phyloP scores from a whole-genome alignment of 2,888 invertebrate genomes.

The Noctua janthe region DNA sequence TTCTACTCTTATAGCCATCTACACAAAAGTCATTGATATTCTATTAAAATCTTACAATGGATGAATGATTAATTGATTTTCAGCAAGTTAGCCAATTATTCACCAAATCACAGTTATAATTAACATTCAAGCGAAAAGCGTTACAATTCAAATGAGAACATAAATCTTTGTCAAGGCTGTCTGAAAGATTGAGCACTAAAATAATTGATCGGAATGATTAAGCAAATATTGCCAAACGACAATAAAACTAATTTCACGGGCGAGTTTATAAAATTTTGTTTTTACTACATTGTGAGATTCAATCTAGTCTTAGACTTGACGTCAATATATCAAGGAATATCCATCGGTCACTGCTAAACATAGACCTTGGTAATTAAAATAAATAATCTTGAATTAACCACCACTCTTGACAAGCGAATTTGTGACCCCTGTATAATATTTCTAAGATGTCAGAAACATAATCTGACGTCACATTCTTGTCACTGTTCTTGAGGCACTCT shows the following conservation, averaged over 20 bases:
- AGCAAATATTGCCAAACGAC: conserved; percentile 27
- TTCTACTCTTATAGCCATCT: not conserved
- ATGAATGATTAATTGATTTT: not conserved
- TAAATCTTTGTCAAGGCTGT: conserved; percentile 28
- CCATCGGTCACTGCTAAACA: not conserved
- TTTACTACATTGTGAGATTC: not conserved
- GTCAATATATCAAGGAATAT: not conserved
- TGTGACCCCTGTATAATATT: not conserved
- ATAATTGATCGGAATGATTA: conserved; percentile 27
- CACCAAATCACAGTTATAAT: not conserved
- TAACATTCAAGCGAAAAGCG: not conserved
- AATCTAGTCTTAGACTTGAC: not conserved
- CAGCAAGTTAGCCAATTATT: not conserved
- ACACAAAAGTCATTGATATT: not conserved
- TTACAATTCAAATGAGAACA: conserved; percentile 15
- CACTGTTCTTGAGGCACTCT: not conserved
- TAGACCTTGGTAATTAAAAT: not conserved
- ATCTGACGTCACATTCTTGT: not conserved
- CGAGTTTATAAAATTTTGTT: not conserved
- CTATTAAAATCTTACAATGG: not conserved
- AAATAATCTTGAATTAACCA: not conserved
- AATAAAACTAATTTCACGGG: conserved; percentile 48
- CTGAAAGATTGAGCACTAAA: conserved; percentile 23
- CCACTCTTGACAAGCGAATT: not conserved
- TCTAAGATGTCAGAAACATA: not conserved